Evolutionary conservation across 1,140 invertebrate species (phyloP).

Genomic region (Hyles vespertilio): DNA sequence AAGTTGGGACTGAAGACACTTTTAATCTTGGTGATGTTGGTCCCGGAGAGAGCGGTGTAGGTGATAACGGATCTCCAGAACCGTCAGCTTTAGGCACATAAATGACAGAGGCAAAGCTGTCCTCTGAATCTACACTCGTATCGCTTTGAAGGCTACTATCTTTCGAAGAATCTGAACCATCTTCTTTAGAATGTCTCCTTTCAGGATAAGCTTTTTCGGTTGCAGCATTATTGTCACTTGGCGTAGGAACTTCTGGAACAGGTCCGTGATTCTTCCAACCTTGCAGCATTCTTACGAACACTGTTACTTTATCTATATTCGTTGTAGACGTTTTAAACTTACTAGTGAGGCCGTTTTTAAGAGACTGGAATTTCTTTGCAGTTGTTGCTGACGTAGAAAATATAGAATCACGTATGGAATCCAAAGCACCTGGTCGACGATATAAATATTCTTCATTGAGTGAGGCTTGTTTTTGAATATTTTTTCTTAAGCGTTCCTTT

Average conservation of each 20-base stretch:
- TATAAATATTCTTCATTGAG: slow-evolving; percentile 91
- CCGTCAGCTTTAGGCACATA: slow-evolving; percentile 83
- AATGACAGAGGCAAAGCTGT: slow-evolving; percentile 94
- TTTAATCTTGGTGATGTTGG: slow-evolving; percentile 78
- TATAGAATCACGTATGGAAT: slow-evolving; percentile 83
- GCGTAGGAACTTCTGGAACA: slow-evolving; percentile 66
- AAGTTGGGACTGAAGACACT: slow-evolving; percentile 83
- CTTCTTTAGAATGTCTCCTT: slow-evolving; percentile 77
- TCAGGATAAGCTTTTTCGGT: slow-evolving; percentile 57
- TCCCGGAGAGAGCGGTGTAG: slow-evolving; percentile 76
- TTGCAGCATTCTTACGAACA: slow-evolving; percentile 86
- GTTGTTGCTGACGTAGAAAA: slow-evolving; percentile 83
- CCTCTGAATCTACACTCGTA: slow-evolving; percentile 94
- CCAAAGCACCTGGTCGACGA: slow-evolving; percentile 80
- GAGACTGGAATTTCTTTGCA: slow-evolving; percentile 86
- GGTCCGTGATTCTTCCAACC: slow-evolving; percentile 81
- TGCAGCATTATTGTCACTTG: slow-evolving; percentile 55
- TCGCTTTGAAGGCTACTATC: slow-evolving; percentile 94
- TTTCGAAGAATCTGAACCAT: slow-evolving; percentile 93
- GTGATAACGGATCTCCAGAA: slow-evolving; percentile 77
- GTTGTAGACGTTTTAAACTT: slow-evolving; percentile 88
- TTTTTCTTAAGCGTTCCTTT: slow-evolving; percentile 88
- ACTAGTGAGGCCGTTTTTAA: slow-evolving; percentile 89
- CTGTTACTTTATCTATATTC: slow-evolving; percentile 87
- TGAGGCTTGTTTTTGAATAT: slow-evolving; percentile 92